Conservation (phyloP, 2,888 invertebrate genomes). For the Chaitophorus viminalis region DNA sequence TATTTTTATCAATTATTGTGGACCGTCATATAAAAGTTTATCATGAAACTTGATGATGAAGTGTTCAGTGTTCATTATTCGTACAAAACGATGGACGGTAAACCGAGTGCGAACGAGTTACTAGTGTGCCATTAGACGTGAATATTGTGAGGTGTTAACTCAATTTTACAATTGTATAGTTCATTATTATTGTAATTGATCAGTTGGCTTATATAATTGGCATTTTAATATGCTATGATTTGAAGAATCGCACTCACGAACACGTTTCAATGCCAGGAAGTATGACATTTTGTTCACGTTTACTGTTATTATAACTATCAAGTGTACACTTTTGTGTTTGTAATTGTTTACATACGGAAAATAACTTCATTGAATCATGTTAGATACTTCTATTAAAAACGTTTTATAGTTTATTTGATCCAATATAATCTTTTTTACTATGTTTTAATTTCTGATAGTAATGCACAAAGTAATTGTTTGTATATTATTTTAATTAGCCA, state of each 20-base stretch:
- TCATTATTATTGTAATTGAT: not conserved
- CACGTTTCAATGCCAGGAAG: conserved; percentile 50
- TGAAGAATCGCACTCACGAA: conserved; percentile 1
- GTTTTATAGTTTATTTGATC: not conserved
- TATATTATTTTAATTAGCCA: not conserved
- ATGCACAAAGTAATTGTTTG: not conserved
- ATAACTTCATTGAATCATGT: not conserved
- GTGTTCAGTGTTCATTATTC: conserved; percentile 6
- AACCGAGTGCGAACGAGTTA: not conserved
- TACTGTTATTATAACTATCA: not conserved
- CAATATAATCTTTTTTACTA: not conserved
- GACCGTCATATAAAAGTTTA: conserved; percentile 3
- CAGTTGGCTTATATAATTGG: too few relatives aligned
- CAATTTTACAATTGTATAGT: not conserved
- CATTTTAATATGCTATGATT: not conserved
- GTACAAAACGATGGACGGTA: not conserved
- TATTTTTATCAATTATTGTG: conserved; percentile 12
- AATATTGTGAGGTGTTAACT: not conserved
- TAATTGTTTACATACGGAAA: not conserved
- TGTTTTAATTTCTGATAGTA: not conserved
- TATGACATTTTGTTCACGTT: conserved; percentile 16
- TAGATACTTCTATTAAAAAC: not conserved
- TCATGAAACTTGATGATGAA: conserved; percentile 14
- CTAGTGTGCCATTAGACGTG: not conserved
- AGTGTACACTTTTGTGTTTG: not conserved